These are phyloP conservation scores for Unio pictorum DNA, from an alignment of 2,888 invertebrate genomes.

Conservation along the genomic window DNA sequence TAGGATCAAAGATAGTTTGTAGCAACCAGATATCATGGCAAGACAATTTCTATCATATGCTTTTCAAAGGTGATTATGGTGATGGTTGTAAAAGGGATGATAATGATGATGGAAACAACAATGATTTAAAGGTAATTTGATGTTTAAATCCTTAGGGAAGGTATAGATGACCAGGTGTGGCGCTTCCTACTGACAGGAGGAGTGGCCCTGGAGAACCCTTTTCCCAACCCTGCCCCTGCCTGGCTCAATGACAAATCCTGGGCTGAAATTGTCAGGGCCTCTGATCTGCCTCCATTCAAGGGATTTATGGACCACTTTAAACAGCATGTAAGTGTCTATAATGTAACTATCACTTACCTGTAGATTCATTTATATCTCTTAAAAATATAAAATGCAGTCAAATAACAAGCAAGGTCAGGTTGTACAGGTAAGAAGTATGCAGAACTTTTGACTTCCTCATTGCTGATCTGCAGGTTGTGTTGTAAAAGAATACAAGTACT, in stretches of 20 bases:
- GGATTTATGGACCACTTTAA: constrained; percentile 69
- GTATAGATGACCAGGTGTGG: constrained; percentile 82
- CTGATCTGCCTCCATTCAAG: constrained; percentile 71
- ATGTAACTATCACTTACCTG: neutral
- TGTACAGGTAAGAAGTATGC: too few relatives aligned
- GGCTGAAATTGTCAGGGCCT: constrained; percentile 85
- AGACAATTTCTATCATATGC: too few relatives aligned
- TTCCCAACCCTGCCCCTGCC: constrained; percentile 83
- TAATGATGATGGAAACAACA: too few relatives aligned
- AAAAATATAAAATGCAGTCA: neutral
- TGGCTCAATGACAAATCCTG: constrained; percentile 92
- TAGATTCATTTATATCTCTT: neutral
- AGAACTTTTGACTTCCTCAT: too few relatives aligned
- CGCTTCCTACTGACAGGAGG: constrained; percentile 90
- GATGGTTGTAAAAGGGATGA: too few relatives aligned
- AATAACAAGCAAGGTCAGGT: neutral
- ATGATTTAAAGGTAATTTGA: neutral
- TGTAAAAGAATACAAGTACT: too few relatives aligned
- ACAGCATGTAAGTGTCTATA: constrained; percentile 52
- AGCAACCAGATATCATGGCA: too few relatives aligned
- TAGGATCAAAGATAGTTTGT: too few relatives aligned
- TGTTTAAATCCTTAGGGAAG: constrained; percentile 48
- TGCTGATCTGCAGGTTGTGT: too few relatives aligned
- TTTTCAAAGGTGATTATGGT: too few relatives aligned
- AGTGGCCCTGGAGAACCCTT: constrained; percentile 84